Percentiles rank a stretch among this genome's conserved stretches.
These are phyloP conservation scores for Homalodisca vitripennis DNA, from an alignment of 1,140 invertebrate genomes.

Conservation along the genomic window DNA sequence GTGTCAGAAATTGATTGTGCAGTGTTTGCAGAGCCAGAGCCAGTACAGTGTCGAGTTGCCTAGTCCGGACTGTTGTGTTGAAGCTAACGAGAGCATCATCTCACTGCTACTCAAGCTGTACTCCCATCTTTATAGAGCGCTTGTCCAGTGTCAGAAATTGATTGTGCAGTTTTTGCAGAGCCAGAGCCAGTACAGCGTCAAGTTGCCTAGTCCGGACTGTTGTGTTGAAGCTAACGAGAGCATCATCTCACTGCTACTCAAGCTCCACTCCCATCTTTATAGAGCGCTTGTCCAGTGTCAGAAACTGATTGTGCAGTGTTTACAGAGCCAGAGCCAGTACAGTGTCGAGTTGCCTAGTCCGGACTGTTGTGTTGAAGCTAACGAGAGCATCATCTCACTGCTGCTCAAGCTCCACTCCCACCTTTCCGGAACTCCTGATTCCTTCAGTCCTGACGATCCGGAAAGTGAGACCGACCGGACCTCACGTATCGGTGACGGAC, in stretches of 20 bases:
- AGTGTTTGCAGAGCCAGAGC: not conserved
- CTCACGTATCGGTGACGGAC: slow-evolving; percentile 80
- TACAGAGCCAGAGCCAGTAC: not conserved
- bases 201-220: slow-evolving; percentile 34
- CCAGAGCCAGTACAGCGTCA: slow-evolving; percentile 20
- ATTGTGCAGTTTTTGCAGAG: not conserved
- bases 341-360: slow-evolving; percentile 34
- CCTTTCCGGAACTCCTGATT: slow-evolving; percentile 77
- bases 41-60: slow-evolving; percentile 33
- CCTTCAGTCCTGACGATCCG: slow-evolving; percentile 62
- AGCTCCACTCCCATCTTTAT: slow-evolving; percentile 89
- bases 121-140: slow-evolving; percentile 85
- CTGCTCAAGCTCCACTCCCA: slow-evolving; percentile 92
- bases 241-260: slow-evolving; percentile 86
- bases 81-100: slow-evolving; percentile 87
- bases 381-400: slow-evolving; percentile 90
- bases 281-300: too few species aligned
- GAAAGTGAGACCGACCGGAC: slow-evolving; percentile 49
- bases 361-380: slow-evolving; percentile 52
- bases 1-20: too few species aligned
- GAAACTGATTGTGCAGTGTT: too few species aligned
- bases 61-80: slow-evolving; percentile 33
- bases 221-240: slow-evolving; percentile 74
- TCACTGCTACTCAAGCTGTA: slow-evolving; percentile 91
- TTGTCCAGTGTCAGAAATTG: too few species aligned